phyloP scores from a whole-genome alignment of 2,888 invertebrate species.

The Tigriopus californicus region DNA sequence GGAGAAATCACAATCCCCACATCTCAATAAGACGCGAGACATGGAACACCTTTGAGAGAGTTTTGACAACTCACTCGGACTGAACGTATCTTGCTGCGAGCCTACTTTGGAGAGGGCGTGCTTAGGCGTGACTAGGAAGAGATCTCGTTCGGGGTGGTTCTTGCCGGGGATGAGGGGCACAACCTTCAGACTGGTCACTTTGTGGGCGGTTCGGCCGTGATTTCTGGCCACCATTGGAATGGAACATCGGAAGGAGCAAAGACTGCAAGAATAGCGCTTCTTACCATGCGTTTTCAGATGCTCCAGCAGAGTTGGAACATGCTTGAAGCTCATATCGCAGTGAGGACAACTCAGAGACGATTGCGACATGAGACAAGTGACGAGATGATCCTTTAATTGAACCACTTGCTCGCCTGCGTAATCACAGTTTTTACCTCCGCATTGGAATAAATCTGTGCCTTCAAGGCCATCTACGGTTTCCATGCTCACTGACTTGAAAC shows the following conservation, averaged over 20 bases:
- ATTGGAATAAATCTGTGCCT: background rate
- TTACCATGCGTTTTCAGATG: background rate
- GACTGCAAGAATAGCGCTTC: background rate
- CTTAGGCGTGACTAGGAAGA: background rate
- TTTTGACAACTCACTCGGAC: background rate
- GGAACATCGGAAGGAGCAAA: background rate
- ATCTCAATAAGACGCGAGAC: background rate
- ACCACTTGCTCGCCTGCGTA: background rate
- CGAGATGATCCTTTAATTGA: background rate
- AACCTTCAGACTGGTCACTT: background rate
- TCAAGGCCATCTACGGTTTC: background rate
- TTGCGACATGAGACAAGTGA: background rate
- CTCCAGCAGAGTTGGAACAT: background rate
- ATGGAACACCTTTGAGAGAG: background rate
- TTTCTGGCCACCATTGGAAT: background rate
- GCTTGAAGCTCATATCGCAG: background rate
- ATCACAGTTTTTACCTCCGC: background rate
- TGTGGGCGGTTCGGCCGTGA: background rate
- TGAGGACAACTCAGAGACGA: background rate
- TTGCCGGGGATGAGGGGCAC: background rate
- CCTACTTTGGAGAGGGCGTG: background rate
- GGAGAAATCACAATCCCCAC: constrained; percentile 4
- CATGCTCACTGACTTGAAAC: too few relatives aligned
- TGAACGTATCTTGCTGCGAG: background rate
- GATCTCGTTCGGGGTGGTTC: background rate